Evolutionary conservation across 2,888 invertebrate species (phyloP).

Genomic region (Actias luna): DNA sequence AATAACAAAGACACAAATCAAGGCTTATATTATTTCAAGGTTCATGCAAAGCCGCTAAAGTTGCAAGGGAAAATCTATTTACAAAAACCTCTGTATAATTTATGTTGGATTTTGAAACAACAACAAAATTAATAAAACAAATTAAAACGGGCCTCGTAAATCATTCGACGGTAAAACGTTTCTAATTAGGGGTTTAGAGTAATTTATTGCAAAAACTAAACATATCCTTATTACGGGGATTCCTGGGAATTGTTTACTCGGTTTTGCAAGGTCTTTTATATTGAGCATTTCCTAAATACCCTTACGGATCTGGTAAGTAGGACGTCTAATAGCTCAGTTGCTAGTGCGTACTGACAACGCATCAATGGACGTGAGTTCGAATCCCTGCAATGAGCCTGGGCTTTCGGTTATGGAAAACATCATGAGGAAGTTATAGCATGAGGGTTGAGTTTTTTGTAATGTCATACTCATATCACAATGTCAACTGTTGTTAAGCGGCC

Average conservation of each 20-base stretch:
- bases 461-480: no score
- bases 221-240: conserved; percentile 7
- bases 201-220: conserved; percentile 18
- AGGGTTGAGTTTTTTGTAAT: no score
- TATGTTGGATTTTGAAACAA: conserved; percentile 11
- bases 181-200: conserved; percentile 17
- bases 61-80: neutral
- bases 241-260: neutral
- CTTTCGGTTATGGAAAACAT: no score
- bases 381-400: no score
- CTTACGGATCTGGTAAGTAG: no score
- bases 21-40: neutral
- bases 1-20: neutral
- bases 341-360: no score
- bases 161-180: conserved; percentile 17
- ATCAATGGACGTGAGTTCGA: no score
- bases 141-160: conserved; percentile 18
- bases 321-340: no score
- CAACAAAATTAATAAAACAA: conserved; percentile 19
- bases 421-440: no score
- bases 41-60: neutral
- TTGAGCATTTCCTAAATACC: neutral
- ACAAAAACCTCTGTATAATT: neutral
- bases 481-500: no score
- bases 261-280: neutral